A percentile compares a stretch with the other conserved stretches of the same genome.
These are phyloP conservation scores for Cyanoderma ruficeps DNA, from an alignment of 2,113 vertebrate species.

Conservation along the genomic window DNA sequence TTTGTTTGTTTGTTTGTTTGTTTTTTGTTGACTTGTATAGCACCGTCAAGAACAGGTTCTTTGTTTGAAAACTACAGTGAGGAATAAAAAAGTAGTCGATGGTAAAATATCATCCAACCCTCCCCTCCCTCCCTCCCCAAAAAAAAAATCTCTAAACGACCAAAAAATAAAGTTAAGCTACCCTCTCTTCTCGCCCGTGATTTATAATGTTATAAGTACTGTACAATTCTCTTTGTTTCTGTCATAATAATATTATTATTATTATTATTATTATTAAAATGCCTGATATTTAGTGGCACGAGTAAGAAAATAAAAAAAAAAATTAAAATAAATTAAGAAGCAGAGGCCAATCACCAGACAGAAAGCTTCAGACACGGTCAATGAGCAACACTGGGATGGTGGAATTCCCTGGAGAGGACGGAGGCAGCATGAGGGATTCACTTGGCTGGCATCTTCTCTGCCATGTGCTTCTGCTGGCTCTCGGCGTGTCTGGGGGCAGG, in stretches of 20 bases:
- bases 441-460: conserved; percentile 94
- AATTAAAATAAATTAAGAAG: conserved; percentile 92
- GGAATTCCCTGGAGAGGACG: conserved; percentile 80
- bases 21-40: conserved; percentile 83
- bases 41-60: conserved; percentile 94
- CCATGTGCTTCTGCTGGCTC: conserved; percentile 98
- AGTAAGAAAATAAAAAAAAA: conserved; percentile 83
- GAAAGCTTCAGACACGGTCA: conserved; percentile 90
- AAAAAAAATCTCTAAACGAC: conserved; percentile 69
- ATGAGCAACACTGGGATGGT: conserved; percentile 85
- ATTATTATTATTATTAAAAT: conserved; percentile 67
- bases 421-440: conserved; percentile 84
- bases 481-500: conserved; percentile 87
- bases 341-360: conserved; percentile 95
- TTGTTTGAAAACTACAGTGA: conserved; percentile 92
- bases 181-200: conserved; percentile 70
- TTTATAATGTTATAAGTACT: conserved; percentile 84
- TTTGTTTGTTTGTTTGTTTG: background rate
- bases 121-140: too few relatives aligned
- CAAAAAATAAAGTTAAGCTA: conserved; percentile 83
- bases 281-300: conserved; percentile 92
- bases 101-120: conserved; percentile 87
- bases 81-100: conserved; percentile 89
- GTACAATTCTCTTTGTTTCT: conserved; percentile 76
- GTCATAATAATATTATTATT: conserved; percentile 70